phyloP scores from a whole-genome alignment of 92 coral and sea anemone species.

The Heteractis magnifica region DNA sequence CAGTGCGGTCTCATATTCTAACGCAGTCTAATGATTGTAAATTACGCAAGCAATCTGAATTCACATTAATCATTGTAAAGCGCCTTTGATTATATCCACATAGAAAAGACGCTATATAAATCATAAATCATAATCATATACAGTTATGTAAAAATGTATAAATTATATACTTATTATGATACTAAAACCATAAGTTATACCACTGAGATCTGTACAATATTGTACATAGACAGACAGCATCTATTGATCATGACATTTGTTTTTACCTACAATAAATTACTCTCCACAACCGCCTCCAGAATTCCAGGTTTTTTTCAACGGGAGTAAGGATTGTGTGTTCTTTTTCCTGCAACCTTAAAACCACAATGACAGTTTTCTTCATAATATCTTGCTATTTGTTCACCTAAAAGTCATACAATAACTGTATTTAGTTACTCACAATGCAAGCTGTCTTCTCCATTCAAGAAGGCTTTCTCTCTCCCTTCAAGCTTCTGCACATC shows the following conservation, averaged over 20 bases:
- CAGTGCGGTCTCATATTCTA: no score
- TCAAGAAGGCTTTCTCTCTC: constrained; percentile 82
- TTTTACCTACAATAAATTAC: constrained; percentile 90
- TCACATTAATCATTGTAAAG: no score
- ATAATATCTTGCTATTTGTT: background rate
- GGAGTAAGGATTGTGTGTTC: constrained; percentile 92
- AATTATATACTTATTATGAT: background rate
- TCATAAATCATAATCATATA: no score
- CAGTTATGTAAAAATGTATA: background rate
- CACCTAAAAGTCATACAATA: background rate
- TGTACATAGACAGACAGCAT: no score
- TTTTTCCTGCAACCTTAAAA: constrained; percentile 77
- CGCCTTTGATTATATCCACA: no score
- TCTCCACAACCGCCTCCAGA: constrained; percentile 98
- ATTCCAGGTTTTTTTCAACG: constrained; percentile 92
- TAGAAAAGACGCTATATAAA: no score
- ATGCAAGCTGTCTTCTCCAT: constrained; percentile 60
- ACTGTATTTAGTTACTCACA: background rate
- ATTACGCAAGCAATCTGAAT: no score
- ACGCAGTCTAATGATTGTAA: no score
- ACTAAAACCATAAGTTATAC: no score
- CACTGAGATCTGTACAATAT: no score
- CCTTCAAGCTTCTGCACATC: constrained; percentile 78
- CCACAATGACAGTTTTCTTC: background rate
- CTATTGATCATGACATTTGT: no score